Evolutionary conservation across 1,140 invertebrate genomes (phyloP).

Genomic region (Listronotus bonariensis): DNA sequence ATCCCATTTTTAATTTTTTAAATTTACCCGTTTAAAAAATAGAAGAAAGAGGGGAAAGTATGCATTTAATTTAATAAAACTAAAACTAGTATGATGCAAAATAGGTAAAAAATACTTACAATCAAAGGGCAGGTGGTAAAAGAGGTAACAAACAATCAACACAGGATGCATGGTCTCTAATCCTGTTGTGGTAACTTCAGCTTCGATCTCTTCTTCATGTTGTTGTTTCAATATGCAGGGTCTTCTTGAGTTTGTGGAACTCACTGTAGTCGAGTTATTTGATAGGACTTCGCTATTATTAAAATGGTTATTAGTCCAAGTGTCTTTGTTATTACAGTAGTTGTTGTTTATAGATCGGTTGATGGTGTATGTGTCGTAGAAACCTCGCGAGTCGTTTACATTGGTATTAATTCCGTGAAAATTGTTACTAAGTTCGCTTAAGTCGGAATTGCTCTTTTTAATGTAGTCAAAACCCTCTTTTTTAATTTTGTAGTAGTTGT

Average conservation of each 20-base stretch:
- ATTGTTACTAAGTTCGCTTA: constrained; percentile 45
- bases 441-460: constrained; percentile 52
- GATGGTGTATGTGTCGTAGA: constrained; percentile 52
- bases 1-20: too few relatives aligned
- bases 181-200: constrained; percentile 52
- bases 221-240: constrained; percentile 47
- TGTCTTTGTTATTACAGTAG: constrained; percentile 24
- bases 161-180: constrained; percentile 59
- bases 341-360: constrained; percentile 37
- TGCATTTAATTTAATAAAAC: too few relatives aligned
- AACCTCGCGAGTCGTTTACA: constrained; percentile 40
- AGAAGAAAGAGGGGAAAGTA: too few relatives aligned
- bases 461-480: constrained; percentile 48
- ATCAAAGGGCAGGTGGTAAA: constrained; percentile 63
- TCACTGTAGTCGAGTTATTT: constrained; percentile 53
- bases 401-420: constrained; percentile 43
- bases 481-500: constrained; percentile 43
- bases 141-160: constrained; percentile 58
- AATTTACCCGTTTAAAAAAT: too few relatives aligned
- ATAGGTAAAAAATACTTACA: constrained; percentile 56
- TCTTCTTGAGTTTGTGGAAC: constrained; percentile 57
- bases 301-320: constrained; percentile 14
- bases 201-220: constrained; percentile 32
- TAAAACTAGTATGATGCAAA: neutral
- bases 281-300: constrained; percentile 32